Percentiles rank a stretch among this genome's conserved stretches.
Evolutionary conservation across 2,888 invertebrate species (phyloP).

Genomic region (Achlya flavicornis): DNA sequence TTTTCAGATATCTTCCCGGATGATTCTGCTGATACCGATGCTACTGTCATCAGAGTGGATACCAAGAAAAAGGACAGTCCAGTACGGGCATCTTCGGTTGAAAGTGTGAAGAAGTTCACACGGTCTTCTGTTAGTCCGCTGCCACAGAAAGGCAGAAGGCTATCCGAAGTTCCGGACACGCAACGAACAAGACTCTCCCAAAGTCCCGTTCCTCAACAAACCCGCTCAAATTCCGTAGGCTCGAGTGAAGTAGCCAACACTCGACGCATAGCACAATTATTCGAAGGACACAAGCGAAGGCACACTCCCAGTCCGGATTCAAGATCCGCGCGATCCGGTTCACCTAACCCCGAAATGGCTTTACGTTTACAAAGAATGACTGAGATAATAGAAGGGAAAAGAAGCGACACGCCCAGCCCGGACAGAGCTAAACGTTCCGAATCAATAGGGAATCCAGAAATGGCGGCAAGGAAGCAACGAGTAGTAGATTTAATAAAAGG

Average conservation of each 20-base stretch:
- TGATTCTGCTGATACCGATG: conserved; percentile 63
- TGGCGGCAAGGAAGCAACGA: conserved; percentile 63
- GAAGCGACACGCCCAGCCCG: conserved; percentile 56
- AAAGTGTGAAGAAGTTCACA: conserved; percentile 25
- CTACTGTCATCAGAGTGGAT: conserved; percentile 49
- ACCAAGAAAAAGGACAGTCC: conserved; percentile 30
- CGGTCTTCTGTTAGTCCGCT: conserved; percentile 36
- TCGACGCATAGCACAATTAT: conserved; percentile 63
- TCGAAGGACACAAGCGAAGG: conserved; percentile 60
- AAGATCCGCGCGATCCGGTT: conserved; percentile 49
- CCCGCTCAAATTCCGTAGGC: conserved; percentile 63
- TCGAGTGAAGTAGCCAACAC: conserved; percentile 57
- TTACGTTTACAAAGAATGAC: conserved; percentile 65
- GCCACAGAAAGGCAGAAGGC: conserved; percentile 45
- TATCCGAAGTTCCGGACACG: conserved; percentile 51
- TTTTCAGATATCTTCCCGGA: conserved; percentile 55
- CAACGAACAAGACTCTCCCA: conserved; percentile 50
- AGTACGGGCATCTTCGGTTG: conserved; percentile 36
- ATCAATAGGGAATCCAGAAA: conserved; percentile 61
- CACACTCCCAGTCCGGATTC: conserved; percentile 62
- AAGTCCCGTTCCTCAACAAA: conserved; percentile 52
- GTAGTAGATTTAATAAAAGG: conserved; percentile 66
- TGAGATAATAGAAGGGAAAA: conserved; percentile 69
- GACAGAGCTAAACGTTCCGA: conserved; percentile 55
- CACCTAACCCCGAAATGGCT: conserved; percentile 60